Base-by-base conservation (phyloP, 2,797 vertebrate species). In the Trematomus bernacchii region DNA sequence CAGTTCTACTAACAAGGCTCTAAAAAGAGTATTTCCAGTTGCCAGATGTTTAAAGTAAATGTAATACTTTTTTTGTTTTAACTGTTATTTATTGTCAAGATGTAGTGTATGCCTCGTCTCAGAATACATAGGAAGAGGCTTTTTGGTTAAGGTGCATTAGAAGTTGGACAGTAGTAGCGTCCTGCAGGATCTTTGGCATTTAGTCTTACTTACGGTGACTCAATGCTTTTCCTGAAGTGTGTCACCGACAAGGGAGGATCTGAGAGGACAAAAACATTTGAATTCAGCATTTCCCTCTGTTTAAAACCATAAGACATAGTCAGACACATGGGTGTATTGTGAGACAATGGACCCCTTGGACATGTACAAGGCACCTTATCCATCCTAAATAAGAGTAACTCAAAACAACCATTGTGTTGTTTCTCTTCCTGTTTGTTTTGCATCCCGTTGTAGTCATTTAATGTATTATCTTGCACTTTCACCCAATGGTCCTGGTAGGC, bases 171-270 rank as follows among this genome's bases (percentile, higher is more conserved):
- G 83, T 46, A 66, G 84, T 61, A 60, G 73, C 77, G 69, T 57
- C 86, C 65, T 69, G 82, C 61, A 70, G 63, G 67, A 23, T 47
- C 74, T 79, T 64, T 44, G 43, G 70, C 13, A 21, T 54, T 61
- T 63, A 67, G 43, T 70, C 82, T 85, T 88, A 99, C 98, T 99
- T 97, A 99, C 98, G 97, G 97, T 92, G 98, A 99, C 92, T 99
- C 98, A 73, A 99, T 95, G 94, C 98, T 99, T 95, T 99, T 99
- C 95, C 98, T 97, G 95, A 97, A 98, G 96, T 99, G 98, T 79
- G 98, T 99, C 93, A 99, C 98, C 83, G 98, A 99, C 88, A 99
- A 95, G 40, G 98, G 98, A 94, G 98, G 98, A 94, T 99, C 98
- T 99, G 89, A 90, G 85, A 86, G 83, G 60, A 91, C 48, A 90